Conservation (phyloP, 2,888 invertebrate genomes). For the Dasysyrphus albostriatus region DNA sequence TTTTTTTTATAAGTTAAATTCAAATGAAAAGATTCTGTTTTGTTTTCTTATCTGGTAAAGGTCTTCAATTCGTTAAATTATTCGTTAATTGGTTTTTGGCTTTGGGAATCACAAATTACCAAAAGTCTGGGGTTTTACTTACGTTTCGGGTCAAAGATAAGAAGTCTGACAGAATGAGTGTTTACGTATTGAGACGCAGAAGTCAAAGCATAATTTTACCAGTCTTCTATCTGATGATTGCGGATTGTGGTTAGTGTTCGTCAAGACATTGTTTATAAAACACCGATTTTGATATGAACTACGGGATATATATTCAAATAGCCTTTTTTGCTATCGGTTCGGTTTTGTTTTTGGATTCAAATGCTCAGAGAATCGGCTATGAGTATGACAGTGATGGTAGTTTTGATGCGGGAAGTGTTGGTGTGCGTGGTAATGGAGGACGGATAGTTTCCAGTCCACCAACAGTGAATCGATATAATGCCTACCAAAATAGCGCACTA, state of each 20-base stretch:
- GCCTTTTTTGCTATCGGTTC: constrained; percentile 2
- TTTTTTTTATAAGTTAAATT: not conserved
- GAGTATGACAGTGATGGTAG: constrained; percentile 7
- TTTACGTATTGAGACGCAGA: not conserved
- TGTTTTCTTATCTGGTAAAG: not conserved
- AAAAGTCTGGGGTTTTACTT: not conserved
- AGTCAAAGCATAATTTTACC: not conserved
- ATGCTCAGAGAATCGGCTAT: constrained; percentile 8
- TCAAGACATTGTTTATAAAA: constrained; percentile 15
- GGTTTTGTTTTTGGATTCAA: not conserved
- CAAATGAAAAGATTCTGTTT: not conserved
- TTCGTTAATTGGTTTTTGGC: not conserved
- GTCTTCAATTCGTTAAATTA: not conserved
- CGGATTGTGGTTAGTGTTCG: constrained; percentile 26
- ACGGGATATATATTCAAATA: constrained; percentile 2
- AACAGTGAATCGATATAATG: not conserved
- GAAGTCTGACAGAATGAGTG: constrained; percentile 1
- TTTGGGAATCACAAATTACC: constrained; percentile 2
- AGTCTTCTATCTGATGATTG: not conserved
- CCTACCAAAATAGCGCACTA: not conserved
- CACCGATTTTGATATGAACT: constrained; percentile 35
- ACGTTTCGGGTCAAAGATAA: constrained; percentile 33
- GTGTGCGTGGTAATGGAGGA: not conserved
- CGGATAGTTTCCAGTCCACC: not conserved
- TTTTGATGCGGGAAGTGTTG: not conserved